Evolutionary conservation across 1,140 invertebrate genomes (phyloP).

Genomic region (Orius laevigatus): DNA sequence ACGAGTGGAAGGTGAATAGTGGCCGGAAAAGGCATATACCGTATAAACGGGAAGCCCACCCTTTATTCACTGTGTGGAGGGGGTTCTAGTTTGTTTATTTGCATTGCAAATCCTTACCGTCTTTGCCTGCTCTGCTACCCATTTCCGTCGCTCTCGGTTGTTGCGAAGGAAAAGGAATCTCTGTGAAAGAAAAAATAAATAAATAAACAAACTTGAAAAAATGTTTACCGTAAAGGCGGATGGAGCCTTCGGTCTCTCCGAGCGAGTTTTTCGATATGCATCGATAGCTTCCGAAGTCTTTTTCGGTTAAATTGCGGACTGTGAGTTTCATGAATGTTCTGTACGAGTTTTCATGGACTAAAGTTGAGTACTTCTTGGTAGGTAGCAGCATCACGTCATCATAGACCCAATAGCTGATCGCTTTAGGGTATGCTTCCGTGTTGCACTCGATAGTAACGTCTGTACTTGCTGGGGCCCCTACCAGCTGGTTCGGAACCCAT

Average conservation of each 20-base stretch:
- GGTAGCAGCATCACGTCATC: constrained; percentile 68
- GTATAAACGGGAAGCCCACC: no score
- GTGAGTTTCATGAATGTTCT: constrained; percentile 72
- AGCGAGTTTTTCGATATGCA: constrained; percentile 85
- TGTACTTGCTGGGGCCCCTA: constrained; percentile 70
- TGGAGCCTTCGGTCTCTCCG: constrained; percentile 83
- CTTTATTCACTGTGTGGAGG: no score
- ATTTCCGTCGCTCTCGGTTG: constrained; percentile 47
- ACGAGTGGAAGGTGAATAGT: no score
- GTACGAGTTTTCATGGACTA: constrained; percentile 63
- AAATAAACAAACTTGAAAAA: constrained; percentile 20
- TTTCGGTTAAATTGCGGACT: constrained; percentile 55
- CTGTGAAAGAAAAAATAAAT: constrained; percentile 30
- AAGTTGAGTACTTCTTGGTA: constrained; percentile 62
- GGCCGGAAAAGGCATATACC: no score
- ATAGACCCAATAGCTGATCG: constrained; percentile 84
- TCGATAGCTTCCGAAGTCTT: constrained; percentile 69
- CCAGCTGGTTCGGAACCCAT: constrained; percentile 79
- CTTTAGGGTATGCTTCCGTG: constrained; percentile 80
- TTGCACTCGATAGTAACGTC: constrained; percentile 85
- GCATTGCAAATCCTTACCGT: constrained; percentile 31
- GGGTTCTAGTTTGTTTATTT: not conserved
- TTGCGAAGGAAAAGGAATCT: constrained; percentile 46
- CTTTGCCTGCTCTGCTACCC: constrained; percentile 43
- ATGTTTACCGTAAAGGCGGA: constrained; percentile 72